Evolutionary conservation across 2,797 vertebrate genomes (phyloP), one percentile per base, ranked within the genome.

Genomic region (Chelidonichthys spinosus): DNA sequence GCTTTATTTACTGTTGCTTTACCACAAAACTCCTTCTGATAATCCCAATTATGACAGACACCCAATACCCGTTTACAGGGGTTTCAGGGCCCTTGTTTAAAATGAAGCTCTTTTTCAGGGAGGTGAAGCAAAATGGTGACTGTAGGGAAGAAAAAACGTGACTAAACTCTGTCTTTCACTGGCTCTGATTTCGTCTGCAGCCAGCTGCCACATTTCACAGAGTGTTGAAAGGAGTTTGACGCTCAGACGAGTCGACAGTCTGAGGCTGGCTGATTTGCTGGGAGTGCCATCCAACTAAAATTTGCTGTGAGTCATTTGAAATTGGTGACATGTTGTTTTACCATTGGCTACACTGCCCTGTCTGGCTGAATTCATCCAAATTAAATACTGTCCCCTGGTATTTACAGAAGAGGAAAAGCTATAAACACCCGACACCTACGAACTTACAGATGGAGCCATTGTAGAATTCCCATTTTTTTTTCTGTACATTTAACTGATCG

Each of bases 371-470:
- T 74, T 60, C 11, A 46, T 66, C 70, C 68, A 43, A 76, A 83
- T 76, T 5, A 79, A 85, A 85, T 76, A 85, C 81, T 64, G 72
- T 69, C 66, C 47, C 17, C 54, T 74, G 79, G 74, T 85, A 80
- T 86, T 70, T 84, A 82, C 74, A 89, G 66, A 89, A 70, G 73
- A 83, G 61, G 63, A 63, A 79, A 85, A 55, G 72, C 74, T 78
- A 74, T 71, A 79, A 85, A 82, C 54, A 54, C 61, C 72, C 49
- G 60, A 78, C 58, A 62, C 65, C 66, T 73, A 74, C 53, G 14
- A 65, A 74, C 46, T 32, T 74, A 76, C 69, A 84, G 55, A 55
- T 71, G 65, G 52, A 78, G 70, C 77, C 74, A 68, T 64, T 83
- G 78, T 33, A 75, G 65, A 55, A 55, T 74, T 60, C 46, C 50